Evolutionary conservation across 1,140 invertebrate species (phyloP).

Genomic region (Heliconius nattereri): DNA sequence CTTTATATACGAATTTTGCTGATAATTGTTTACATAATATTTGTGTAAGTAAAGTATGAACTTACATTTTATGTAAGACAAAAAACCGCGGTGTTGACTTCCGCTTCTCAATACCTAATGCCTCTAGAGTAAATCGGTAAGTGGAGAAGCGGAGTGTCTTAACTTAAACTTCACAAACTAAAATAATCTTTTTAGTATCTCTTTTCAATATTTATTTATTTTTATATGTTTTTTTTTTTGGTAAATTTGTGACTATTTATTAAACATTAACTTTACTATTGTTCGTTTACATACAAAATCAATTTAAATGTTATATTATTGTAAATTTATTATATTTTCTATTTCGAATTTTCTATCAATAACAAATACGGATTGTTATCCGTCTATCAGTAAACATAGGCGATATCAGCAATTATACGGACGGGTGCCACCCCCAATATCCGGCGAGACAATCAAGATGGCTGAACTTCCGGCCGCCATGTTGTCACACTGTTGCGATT

Average conservation of each 20-base stretch:
- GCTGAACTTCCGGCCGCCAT: slow-evolving; percentile 65
- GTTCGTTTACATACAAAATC: too few relatives aligned
- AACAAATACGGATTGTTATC: not conserved
- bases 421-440: slow-evolving; percentile 63
- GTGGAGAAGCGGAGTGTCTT: too few relatives aligned
- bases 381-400: slow-evolving; percentile 46
- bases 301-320: not conserved
- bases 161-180: too few relatives aligned
- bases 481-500: slow-evolving; percentile 44
- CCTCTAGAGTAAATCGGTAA: too few relatives aligned
- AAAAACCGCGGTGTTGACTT: too few relatives aligned
- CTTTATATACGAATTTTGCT: not conserved
- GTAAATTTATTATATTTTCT: not conserved
- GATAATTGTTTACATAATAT: not conserved
- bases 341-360: not conserved
- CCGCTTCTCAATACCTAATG: too few relatives aligned
- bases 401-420: slow-evolving; percentile 61
- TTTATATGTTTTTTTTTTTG: too few relatives aligned
- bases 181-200: too few relatives aligned
- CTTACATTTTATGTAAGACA: too few relatives aligned
- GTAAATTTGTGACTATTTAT: too few relatives aligned
- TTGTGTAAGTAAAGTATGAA: not conserved
- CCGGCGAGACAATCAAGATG: slow-evolving; percentile 70
- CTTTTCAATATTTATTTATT: too few relatives aligned
- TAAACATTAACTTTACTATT: too few relatives aligned